phyloP scores from a whole-genome alignment of 2,797 vertebrate genomes.

The Gymnodraco acuticeps region DNA sequence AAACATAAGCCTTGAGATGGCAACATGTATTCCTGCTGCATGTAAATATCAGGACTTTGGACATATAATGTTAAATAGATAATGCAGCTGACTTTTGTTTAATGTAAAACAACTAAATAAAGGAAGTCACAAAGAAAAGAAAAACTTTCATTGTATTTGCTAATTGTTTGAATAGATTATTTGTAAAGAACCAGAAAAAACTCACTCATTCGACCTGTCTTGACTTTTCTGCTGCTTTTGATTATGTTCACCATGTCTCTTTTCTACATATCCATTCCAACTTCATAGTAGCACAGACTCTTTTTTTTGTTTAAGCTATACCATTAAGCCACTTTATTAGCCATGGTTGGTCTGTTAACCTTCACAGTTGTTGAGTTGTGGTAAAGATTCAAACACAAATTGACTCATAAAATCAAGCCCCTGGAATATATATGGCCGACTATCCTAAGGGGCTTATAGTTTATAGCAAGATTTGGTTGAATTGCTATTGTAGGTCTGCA shows the following conservation, averaged over 20 bases:
- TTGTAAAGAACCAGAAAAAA: too few species aligned
- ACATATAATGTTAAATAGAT: neutral
- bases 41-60: neutral
- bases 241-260: neutral
- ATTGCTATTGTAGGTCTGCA: neutral
- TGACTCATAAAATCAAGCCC: neutral
- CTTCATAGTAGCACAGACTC: too few species aligned
- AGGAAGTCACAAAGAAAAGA: neutral
- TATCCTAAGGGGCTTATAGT: neutral
- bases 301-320: neutral
- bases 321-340: conserved; percentile 1
- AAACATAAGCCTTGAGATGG: too few species aligned
- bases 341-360: neutral
- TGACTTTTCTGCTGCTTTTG: neutral
- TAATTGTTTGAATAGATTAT: neutral
- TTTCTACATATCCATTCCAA: neutral
- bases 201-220: neutral
- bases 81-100: neutral
- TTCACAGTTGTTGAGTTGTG: neutral
- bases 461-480: neutral
- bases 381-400: conserved; percentile 7
- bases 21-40: neutral
- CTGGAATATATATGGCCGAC: neutral
- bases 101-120: neutral
- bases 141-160: neutral